Conservation (phyloP, 2,888 invertebrate species). For the Brachyptera putata region DNA sequence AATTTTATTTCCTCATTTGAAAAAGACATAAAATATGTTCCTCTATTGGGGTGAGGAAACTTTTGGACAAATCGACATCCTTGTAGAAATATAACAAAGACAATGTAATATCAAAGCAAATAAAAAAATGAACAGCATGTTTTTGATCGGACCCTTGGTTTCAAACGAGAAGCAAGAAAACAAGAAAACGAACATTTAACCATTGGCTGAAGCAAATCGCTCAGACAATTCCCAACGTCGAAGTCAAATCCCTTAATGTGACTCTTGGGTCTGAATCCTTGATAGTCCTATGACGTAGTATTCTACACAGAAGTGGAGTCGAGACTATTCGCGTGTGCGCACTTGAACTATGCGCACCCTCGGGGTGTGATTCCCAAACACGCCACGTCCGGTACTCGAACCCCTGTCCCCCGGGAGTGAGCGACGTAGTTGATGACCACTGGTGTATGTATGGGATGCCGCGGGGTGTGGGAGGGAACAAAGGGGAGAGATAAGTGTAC, state of each 20-base stretch:
- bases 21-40: no score
- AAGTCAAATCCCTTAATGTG: slow-evolving; percentile 19
- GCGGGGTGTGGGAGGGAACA: not conserved
- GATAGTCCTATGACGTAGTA: slow-evolving; percentile 26
- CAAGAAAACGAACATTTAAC: no score
- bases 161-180: no score
- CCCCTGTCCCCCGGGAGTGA: not conserved
- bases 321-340: not conserved
- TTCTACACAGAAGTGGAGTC: not conserved
- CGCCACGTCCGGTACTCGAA: slow-evolving; percentile 21
- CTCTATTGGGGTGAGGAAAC: no score
- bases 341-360: not conserved
- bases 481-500: no score
- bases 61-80: no score
- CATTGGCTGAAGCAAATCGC: not conserved
- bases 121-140: no score
- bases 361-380: slow-evolving; percentile 23
- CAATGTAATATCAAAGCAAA: no score
- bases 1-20: no score
- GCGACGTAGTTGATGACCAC: slow-evolving; percentile 17
- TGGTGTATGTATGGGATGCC: not conserved
- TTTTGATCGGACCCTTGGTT: no score
- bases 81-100: no score
- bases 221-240: not conserved
- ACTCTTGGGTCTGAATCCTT: slow-evolving; percentile 23